Evolutionary conservation across 2,797 vertebrate genomes (phyloP), one percentile per base, ranked within the genome.

Genomic region (Nyctalus aviator): DNA sequence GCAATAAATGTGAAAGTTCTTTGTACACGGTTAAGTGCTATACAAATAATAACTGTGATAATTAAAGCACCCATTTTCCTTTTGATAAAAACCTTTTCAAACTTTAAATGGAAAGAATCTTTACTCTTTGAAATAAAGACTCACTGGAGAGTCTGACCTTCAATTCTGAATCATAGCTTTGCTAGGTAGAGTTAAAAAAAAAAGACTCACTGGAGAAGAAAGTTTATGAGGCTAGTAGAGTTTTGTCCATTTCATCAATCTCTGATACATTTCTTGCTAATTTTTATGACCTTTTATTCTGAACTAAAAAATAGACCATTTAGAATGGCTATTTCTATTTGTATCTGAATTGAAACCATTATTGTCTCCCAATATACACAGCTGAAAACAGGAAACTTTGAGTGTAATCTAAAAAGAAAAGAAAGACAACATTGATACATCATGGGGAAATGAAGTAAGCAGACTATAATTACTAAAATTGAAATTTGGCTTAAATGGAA

Each of bases 221-320:
- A 64, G 5, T 84, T 93, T 64, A 48, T 59, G 18, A 25, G 30
- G 3, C 37, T 86, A 57, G 20, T 41, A 64, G 66, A 71, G 3
- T 66, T 41, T 23, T 53, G 14, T 68, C 2, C 32, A 73, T 53
- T 88, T 94, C 17, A 91, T 91, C 32, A 59, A 46, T 72, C 18
- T 90, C 21, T 66, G 76, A 44, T 83, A 90, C 59, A 77, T 95
- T 92, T 89, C 59, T 84, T 92, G 27, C 35, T 90, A 59, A 71
- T 68, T 53, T 86, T 90, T 59, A 82, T 77, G 5, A 32, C 12
- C 17, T 69, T 84, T 87, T 77, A 46, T 27, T 14, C 37, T 41
- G 66, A 76, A 8, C 41, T 50, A 57, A 44, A 66, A 92, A 84
- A 50, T n/a, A 30, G 15, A 66, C 41, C 11, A 53, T 71, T 90